phyloP scores from a whole-genome alignment of 2,888 invertebrate species.

The Mystacides longicornis region DNA sequence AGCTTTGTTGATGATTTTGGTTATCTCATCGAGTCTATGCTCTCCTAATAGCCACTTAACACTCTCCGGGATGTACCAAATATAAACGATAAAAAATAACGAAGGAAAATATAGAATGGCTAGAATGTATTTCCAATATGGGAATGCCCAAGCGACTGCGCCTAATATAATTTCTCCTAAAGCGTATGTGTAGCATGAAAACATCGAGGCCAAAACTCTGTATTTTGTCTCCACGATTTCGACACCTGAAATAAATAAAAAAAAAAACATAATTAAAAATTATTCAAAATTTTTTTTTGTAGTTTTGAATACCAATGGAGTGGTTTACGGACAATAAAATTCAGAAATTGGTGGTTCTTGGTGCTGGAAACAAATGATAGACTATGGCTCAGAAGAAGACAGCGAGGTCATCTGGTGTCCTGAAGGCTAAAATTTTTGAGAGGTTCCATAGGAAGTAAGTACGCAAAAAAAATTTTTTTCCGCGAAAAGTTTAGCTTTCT shows the following conservation, averaged over 20 bases:
- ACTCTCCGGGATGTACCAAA: constrained; percentile 64
- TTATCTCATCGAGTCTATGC: constrained; percentile 49
- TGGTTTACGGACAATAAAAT: too few species aligned
- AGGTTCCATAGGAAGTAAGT: too few species aligned
- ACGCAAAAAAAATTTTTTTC: too few species aligned
- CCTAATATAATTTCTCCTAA: constrained; percentile 62
- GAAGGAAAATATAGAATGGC: constrained; percentile 60
- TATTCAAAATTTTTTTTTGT: not conserved
- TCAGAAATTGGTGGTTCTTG: too few species aligned
- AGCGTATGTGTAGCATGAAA: constrained; percentile 64
- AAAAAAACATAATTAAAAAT: not conserved
- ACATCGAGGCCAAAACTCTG: constrained; percentile 62
- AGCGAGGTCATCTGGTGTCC: too few species aligned
- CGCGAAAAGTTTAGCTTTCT: too few species aligned
- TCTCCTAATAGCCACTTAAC: constrained; percentile 67
- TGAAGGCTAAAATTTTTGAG: too few species aligned
- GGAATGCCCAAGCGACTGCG: constrained; percentile 56
- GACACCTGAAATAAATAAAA: constrained; percentile 51
- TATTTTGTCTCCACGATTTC: constrained; percentile 70
- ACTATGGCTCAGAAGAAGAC: too few species aligned
- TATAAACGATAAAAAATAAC: constrained; percentile 57
- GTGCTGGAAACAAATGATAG: too few species aligned
- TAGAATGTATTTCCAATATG: constrained; percentile 62
- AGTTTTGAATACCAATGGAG: too few species aligned
- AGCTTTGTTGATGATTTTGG: constrained; percentile 51